These are phyloP conservation scores for Pipa parva DNA, from an alignment of 2,113 vertebrate genomes.

Conservation along the genomic window DNA sequence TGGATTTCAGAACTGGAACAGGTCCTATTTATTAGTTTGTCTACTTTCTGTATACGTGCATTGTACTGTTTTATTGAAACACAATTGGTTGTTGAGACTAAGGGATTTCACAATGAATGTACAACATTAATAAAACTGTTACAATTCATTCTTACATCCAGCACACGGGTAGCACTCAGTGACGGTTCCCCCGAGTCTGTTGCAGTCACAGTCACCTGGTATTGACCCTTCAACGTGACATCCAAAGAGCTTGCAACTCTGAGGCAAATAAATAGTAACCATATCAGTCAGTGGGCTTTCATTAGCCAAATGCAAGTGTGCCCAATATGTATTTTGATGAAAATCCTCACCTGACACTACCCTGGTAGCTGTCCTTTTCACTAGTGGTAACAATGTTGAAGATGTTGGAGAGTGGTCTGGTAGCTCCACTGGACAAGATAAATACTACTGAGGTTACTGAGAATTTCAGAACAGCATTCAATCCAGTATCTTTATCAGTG, in stretches of 20 bases:
- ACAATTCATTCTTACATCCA: slow-evolving; percentile 75
- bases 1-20: too few species aligned
- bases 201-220: slow-evolving; percentile 70
- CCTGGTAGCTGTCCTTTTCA: slow-evolving; percentile 46
- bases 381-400: slow-evolving; percentile 55
- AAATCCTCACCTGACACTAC: slow-evolving; percentile 61
- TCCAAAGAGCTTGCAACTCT: slow-evolving; percentile 72
- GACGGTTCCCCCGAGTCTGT: slow-evolving; percentile 47
- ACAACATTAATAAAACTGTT: background rate
- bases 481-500: slow-evolving; percentile 69
- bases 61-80: too few species aligned
- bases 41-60: too few species aligned
- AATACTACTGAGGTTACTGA: slow-evolving; percentile 60
- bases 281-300: too few species aligned
- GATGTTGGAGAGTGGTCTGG: background rate
- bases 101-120: too few species aligned
- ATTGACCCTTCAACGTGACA: slow-evolving; percentile 69
- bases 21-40: too few species aligned
- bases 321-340: too few species aligned
- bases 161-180: slow-evolving; percentile 44
- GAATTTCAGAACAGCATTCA: slow-evolving; percentile 62
- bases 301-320: too few species aligned
- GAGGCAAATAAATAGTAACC: background rate
- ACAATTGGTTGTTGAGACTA: too few species aligned
- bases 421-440: slow-evolving; percentile 37